Base-by-base conservation (phyloP, 2,113 vertebrate genomes). In the Phaethornis superciliosus region DNA sequence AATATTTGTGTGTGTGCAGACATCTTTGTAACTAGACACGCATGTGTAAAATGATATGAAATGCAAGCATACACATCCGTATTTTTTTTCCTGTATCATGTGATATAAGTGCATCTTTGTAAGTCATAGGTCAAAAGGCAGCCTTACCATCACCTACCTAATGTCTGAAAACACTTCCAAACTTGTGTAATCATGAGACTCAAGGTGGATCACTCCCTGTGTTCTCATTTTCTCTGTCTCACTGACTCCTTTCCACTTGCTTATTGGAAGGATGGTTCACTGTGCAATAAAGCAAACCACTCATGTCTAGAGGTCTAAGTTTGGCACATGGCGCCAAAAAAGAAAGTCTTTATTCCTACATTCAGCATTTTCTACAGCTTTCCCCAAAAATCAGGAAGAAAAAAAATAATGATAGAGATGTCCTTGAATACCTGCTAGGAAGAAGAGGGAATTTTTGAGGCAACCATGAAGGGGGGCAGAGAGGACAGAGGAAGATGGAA, bases 241-340 rank as follows among this genome's bases (percentile, higher is more conserved):
- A 2, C 35, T 68, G 67, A 68, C 37, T 87, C 69, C 20, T 87
- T 89, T 77, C 13, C 30, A 80, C 21, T 19, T 52, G 23, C 15
- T 51, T 33, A 52, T 33, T 55, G 56, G 33, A 80, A 88, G 55
- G 59, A 12, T 30, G 12, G 59, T 30, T 77, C 37, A 60, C 79
- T 1, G 2, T 44, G 37, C 37, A 67, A 46, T 52, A 79, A 72
- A 85, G 72, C 21, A 68, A 92, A 58, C 24, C 30, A 65, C 40
- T 64, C 23, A 15, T 4, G 12, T 52, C 79, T 55, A 9, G 2
- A 65, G 40, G n/a, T n/a, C n/a, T n/a, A n/a, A n/a, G n/a, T n/a
- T n/a, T n/a, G n/a, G n/a, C n/a, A n/a, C n/a, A n/a, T n/a, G n/a
- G 40, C 74, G 79, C 58, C 78, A 94, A 87, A 63, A 75, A 52